Conservation (phyloP, 2,888 invertebrate genomes). For the Chymomyza fuscimana region DNA sequence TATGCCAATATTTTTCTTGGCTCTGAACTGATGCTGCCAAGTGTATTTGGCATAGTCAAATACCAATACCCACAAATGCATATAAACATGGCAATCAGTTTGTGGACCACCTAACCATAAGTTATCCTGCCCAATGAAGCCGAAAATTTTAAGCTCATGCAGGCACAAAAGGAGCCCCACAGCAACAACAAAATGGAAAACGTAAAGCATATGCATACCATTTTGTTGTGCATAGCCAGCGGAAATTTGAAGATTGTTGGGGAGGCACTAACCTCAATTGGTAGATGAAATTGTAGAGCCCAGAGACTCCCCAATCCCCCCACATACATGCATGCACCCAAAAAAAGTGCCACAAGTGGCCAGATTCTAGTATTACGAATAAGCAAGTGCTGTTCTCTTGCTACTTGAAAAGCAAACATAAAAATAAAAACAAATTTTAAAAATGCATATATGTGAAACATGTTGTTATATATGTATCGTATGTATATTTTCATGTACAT, state of each 20-base stretch:
- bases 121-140: conserved; percentile 29
- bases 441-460: not conserved
- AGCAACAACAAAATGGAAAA: conserved; percentile 15
- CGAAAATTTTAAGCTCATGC: conserved; percentile 29
- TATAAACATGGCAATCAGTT: no score
- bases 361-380: not conserved
- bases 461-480: conserved; percentile 1
- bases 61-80: not conserved
- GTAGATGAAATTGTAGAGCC: conserved; percentile 25
- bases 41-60: not conserved
- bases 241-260: conserved; percentile 48
- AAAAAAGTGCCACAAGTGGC: conserved; percentile 40
- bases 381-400: not conserved
- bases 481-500: no score
- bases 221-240: conserved; percentile 40
- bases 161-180: not conserved
- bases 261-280: conserved; percentile 46
- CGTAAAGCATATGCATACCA: conserved; percentile 14
- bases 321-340: not conserved
- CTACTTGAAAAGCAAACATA: conserved; percentile 5
- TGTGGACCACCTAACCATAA: conserved; percentile 3
- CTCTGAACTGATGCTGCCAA: not conserved
- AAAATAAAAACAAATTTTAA: not conserved
- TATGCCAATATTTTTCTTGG: conserved; percentile 31
- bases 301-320: not conserved